Evolutionary conservation across 2,888 invertebrate species (phyloP).

Genomic region (Cactoblastis cactorum): DNA sequence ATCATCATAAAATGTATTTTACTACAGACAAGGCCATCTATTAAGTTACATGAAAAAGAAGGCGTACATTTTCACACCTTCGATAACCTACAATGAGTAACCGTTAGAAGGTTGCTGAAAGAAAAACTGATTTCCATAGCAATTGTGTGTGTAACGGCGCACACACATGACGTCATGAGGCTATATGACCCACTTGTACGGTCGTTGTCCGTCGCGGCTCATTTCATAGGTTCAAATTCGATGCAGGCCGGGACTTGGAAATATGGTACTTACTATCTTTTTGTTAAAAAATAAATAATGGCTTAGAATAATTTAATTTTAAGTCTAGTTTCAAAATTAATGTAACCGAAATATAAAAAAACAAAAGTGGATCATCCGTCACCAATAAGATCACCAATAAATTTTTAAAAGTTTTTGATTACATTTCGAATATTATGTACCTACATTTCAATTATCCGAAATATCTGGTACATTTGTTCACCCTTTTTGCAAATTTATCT

Average conservation of each 20-base stretch:
- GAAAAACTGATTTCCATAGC: conserved; percentile 13
- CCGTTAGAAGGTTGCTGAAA: conserved; percentile 4
- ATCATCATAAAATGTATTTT: too few species aligned
- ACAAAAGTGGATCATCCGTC: too few species aligned
- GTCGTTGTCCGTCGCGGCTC: conserved; percentile 6
- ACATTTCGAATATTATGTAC: too few species aligned
- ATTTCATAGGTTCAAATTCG: conserved; percentile 2
- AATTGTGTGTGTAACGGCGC: conserved; percentile 8
- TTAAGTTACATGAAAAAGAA: not conserved
- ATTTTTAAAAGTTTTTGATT: too few species aligned
- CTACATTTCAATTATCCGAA: too few species aligned
- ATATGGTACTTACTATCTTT: not conserved
- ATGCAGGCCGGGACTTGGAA: not conserved
- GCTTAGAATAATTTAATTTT: too few species aligned
- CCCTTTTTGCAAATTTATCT: too few species aligned
- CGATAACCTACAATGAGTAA: conserved; percentile 2
- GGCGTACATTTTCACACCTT: not conserved
- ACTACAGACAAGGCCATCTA: not conserved
- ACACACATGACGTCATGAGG: conserved; percentile 5
- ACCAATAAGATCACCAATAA: too few species aligned
- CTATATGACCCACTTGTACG: conserved; percentile 3
- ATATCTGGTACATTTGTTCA: too few species aligned
- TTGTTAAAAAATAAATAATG: not conserved
- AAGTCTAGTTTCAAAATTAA: too few species aligned
- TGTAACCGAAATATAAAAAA: too few species aligned